These are phyloP conservation scores for Sebastes kiyomatsui DNA, from an alignment of 2,797 vertebrate species.

Conservation along the genomic window DNA sequence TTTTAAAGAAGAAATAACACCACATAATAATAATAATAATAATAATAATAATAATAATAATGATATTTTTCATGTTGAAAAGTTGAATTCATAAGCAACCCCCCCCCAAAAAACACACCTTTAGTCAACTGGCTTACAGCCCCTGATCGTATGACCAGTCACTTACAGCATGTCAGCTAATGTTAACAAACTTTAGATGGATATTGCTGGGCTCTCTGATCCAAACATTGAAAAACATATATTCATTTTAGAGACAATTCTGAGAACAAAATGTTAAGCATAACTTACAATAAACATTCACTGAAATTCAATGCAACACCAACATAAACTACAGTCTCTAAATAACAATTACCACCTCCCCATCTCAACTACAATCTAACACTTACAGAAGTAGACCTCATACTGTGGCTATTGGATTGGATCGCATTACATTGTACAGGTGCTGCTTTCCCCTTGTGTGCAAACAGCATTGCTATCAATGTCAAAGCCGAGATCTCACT, in stretches of 20 bases:
- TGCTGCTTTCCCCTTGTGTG: neutral
- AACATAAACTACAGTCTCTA: neutral
- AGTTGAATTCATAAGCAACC: no score
- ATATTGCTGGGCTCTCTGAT: neutral
- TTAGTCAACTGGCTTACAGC: no score
- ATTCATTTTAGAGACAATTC: neutral
- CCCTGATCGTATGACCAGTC: neutral
- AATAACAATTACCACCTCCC: neutral
- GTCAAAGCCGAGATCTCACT: slow-evolving; percentile 2
- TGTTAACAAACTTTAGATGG: neutral
- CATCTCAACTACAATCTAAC: neutral
- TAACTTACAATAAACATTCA: neutral
- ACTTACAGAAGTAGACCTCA: neutral
- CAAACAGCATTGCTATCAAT: neutral
- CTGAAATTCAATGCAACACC: neutral
- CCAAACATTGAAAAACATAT: neutral
- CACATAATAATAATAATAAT: no score
- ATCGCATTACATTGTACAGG: neutral
- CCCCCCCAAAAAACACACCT: no score
- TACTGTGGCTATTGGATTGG: neutral
- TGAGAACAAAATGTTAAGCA: neutral
- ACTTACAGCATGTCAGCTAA: neutral
- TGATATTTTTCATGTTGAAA: no score
- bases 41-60: no score
- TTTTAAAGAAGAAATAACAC: no score